A percentile compares a stretch with the other conserved stretches of the same genome.
phyloP scores from a whole-genome alignment of 1,140 invertebrate genomes.

The Ctenoplectra terminalis region DNA sequence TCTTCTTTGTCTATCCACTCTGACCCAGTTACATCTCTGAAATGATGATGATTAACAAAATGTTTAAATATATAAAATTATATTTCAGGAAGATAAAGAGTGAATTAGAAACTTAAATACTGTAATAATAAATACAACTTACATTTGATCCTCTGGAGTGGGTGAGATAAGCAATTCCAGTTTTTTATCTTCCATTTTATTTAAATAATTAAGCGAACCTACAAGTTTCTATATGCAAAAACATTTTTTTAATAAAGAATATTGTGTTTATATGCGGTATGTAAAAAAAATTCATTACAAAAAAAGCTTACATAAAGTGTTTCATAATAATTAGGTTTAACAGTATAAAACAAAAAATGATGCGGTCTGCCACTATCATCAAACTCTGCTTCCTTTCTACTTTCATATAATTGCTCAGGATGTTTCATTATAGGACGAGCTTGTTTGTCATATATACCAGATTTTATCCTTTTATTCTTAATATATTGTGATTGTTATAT shows the following conservation, averaged over 20 bases:
- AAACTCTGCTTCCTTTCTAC: constrained; percentile 94
- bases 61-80: constrained; percentile 43
- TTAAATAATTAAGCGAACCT: constrained; percentile 86
- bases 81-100: constrained; percentile 18
- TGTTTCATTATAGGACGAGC: constrained; percentile 94
- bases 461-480: too few species aligned
- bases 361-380: constrained; percentile 93
- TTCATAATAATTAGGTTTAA: constrained; percentile 91
- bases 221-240: constrained; percentile 84
- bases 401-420: constrained; percentile 93
- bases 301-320: constrained; percentile 88
- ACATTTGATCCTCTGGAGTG: constrained; percentile 84
- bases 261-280: not conserved
- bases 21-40: constrained; percentile 83
- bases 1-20: constrained; percentile 88
- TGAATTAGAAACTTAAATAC: constrained; percentile 44
- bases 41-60: constrained; percentile 58
- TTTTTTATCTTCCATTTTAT: constrained; percentile 88
- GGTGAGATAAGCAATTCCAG: constrained; percentile 83
- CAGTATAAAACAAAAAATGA: constrained; percentile 95
- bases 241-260: constrained; percentile 9
- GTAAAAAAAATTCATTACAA: not conserved
- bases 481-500: too few species aligned
- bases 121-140: constrained; percentile 72
- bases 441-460: constrained; percentile 91